Conservation (phyloP, 1,140 invertebrate species). For the Philaenus spumarius region DNA sequence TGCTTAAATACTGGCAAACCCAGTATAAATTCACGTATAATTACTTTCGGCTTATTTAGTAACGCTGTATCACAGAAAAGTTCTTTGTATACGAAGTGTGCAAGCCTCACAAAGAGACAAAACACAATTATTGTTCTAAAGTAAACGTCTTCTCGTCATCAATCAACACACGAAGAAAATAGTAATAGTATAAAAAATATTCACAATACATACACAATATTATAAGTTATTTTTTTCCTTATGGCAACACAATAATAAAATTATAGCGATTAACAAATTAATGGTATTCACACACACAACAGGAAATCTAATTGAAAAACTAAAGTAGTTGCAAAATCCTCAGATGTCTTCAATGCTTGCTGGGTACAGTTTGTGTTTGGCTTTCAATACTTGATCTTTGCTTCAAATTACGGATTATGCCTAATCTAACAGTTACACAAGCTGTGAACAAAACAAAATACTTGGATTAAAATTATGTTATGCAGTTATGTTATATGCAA, state of each 20-base stretch:
- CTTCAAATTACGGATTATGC: conserved; percentile 40
- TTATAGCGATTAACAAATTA: no score
- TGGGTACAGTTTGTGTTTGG: conserved; percentile 66
- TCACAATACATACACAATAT: no score
- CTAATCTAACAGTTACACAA: conserved; percentile 73
- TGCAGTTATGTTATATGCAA: no score
- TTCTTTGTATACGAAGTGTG: conserved; percentile 27
- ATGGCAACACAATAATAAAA: no score
- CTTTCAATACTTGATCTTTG: conserved; percentile 40
- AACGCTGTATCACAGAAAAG: conserved; percentile 31
- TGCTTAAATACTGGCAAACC: background rate
- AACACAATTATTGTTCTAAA: no score
- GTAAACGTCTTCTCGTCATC: background rate
- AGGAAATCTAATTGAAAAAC: conserved; percentile 15
- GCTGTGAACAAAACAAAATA: conserved; percentile 50
- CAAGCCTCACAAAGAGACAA: no score
- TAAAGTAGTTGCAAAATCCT: conserved; percentile 52
- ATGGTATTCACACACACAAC: no score
- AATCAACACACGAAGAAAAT: background rate
- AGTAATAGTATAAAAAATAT: background rate
- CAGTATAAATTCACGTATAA: background rate
- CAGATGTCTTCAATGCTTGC: conserved; percentile 88
- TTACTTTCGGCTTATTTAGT: no score
- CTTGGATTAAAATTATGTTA: no score
- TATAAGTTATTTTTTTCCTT: no score